Evolutionary conservation across 2,113 vertebrate species (phyloP), one percentile per base, ranked within the genome.

Genomic region (Aleadryas rufinucha): DNA sequence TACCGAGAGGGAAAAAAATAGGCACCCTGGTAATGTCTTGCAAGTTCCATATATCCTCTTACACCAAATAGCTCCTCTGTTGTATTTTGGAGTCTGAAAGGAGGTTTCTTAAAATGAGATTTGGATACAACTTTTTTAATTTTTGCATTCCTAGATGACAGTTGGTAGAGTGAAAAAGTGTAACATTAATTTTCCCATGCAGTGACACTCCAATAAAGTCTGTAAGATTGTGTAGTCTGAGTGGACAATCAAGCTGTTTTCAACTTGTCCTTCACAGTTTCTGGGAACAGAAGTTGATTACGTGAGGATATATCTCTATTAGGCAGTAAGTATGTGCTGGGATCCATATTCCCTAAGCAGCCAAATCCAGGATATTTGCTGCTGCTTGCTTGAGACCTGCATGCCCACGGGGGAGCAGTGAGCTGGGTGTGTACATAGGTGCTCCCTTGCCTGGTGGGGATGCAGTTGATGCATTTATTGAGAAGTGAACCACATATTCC

Each of bases 311-410:
- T 28, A 13, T 37, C 27, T 74, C n/a, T 59, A 11, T 52, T 45
- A 81, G 69, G 41, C 45, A 78, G 0, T 35, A 47, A 18, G 23
- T 60, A 21, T 0, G 0, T 88, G 33, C 35, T 81, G 39, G 57
- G 22, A 57, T 75, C 37, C 8, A 4, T 37, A n/a, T 59, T 27
- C 15, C 10, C 37, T 50, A 2, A 20, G 23, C 2, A 23, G 37
- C 33, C 35, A 47, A 75, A 54, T 4, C 0, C 2, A 20, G 45
- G 33, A 39, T 0, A 0, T 54, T 26, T 87, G 37, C 27, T 65
- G 54, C 45, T 77, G 10, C 56, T 66, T 59, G 22, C 20, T n/a
- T 0, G 1, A 76, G 54, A 33, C 16, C 35, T 80, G 8, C 39
- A 11, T 31, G 31, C 21, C 37, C 16, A 9, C 1, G 12, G 45